A percentile compares a stretch with the other conserved stretches of the same genome.
These are phyloP conservation scores for Dendrolimus punctatus DNA, from an alignment of 1,140 invertebrate genomes.

Conservation along the genomic window DNA sequence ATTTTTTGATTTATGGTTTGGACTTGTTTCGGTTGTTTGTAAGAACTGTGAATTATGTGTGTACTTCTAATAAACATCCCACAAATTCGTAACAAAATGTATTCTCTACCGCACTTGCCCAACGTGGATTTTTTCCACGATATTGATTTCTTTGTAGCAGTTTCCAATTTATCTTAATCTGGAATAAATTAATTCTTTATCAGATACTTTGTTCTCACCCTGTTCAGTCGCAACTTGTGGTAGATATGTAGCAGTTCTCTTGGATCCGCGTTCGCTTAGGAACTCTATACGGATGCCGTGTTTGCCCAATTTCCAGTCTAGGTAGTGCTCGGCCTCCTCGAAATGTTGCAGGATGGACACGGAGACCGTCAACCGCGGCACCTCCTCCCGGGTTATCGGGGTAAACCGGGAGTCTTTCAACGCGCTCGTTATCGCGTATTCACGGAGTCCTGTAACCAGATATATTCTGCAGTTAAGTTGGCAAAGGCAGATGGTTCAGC, in stretches of 20 bases:
- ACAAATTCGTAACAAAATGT: no score
- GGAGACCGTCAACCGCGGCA: conserved; percentile 92
- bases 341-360: conserved; percentile 95
- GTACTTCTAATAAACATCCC: no score
- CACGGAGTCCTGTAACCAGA: conserved; percentile 81
- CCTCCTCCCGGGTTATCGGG: conserved; percentile 95
- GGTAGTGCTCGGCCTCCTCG: conserved; percentile 94
- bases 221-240: conserved; percentile 98
- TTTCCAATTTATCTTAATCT: no score
- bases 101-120: no score
- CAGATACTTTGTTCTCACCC: conserved; percentile 74
- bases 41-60: no score
- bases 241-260: conserved; percentile 97
- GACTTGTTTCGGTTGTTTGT: no score
- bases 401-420: conserved; percentile 97
- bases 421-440: conserved; percentile 98
- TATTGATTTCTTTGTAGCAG: no score
- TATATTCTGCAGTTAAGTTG: no score
- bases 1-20: no score
- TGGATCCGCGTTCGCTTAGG: conserved; percentile 93
- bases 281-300: conserved; percentile 99
- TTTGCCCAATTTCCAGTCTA: conserved; percentile 97
- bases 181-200: neutral
- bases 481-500: no score
- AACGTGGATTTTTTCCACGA: no score